Conservation (phyloP, 2,888 invertebrate genomes). For the Hypselothyrea guttata region DNA sequence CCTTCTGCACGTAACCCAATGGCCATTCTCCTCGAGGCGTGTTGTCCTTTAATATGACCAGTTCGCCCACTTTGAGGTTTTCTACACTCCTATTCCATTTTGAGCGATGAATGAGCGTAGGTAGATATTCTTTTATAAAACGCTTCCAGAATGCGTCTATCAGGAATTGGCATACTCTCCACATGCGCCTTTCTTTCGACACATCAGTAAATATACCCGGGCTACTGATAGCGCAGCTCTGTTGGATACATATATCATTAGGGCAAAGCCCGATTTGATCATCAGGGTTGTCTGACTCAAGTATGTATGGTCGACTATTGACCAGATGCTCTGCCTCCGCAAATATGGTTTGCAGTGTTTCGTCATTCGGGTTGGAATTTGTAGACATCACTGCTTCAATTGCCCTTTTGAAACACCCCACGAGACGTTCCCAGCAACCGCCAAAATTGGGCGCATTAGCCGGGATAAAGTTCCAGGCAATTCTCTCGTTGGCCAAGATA, state of each 20-base stretch:
- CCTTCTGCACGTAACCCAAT: conserved; percentile 18
- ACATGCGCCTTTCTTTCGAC: conserved; percentile 10
- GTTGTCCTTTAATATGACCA: conserved; percentile 10
- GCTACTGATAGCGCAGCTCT: conserved; percentile 2
- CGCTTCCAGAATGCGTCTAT: conserved; percentile 31
- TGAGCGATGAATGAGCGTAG: conserved; percentile 15
- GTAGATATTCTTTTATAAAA: conserved; percentile 23
- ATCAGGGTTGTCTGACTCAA: conserved; percentile 19
- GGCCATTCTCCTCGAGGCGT: conserved; percentile 24
- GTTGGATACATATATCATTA: conserved; percentile 17
- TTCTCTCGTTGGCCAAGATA: conserved; percentile 10
- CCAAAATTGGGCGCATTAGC: conserved; percentile 41
- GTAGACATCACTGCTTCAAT: conserved; percentile 32
- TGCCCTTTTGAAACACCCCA: conserved; percentile 44
- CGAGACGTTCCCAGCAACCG: conserved; percentile 51
- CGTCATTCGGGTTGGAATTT: conserved; percentile 43
- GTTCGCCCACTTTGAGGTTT: conserved; percentile 18
- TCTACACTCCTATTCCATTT: conserved; percentile 16
- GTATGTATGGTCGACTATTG: conserved; percentile 20
- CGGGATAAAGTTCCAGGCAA: conserved; percentile 57
- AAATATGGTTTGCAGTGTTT: conserved; percentile 27
- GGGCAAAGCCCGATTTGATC: conserved; percentile 17
- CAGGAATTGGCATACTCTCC: conserved; percentile 23
- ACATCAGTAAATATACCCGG: conserved; percentile 13
- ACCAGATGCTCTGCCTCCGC: conserved; percentile 28